Conservation (phyloP, 2,797 vertebrate genomes). For the Protonibea diacanthus region DNA sequence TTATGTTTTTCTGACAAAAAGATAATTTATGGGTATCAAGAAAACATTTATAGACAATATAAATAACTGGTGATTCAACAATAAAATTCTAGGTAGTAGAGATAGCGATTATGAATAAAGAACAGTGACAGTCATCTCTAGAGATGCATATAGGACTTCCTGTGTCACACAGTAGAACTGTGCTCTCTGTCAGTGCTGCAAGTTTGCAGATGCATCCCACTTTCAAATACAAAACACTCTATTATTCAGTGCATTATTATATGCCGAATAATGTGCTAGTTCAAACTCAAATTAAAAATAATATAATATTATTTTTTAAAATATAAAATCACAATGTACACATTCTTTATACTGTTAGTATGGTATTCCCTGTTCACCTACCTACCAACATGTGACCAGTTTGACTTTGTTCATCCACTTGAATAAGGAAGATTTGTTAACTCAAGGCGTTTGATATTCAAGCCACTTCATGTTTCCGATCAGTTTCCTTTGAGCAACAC, state of each 20-base stretch:
- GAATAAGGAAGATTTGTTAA: not conserved
- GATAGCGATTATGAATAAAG: not conserved
- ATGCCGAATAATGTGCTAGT: not conserved
- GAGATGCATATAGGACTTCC: slow-evolving; percentile 8
- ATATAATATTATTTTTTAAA: too few species aligned
- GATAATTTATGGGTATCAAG: too few species aligned
- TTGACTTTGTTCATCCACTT: not conserved
- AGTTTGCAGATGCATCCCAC: slow-evolving; percentile 5
- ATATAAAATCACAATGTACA: not conserved
- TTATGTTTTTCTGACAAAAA: too few species aligned
- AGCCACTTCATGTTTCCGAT: not conserved
- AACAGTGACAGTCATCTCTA: not conserved
- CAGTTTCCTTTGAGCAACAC: not conserved
- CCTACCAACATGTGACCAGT: slow-evolving; percentile 1
- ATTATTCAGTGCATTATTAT: not conserved
- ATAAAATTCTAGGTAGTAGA: not conserved
- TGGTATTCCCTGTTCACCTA: not conserved
- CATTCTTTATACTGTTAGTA: not conserved
- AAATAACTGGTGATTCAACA: too few species aligned
- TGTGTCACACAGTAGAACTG: not conserved
- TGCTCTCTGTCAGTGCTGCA: not conserved
- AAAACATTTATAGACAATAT: too few species aligned
- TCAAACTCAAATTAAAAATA: not conserved
- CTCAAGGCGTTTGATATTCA: not conserved
- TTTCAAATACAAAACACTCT: not conserved